These are phyloP conservation scores for Campylorhamphus procurvoides DNA, from an alignment of 2,113 vertebrate species.

Conservation along the genomic window DNA sequence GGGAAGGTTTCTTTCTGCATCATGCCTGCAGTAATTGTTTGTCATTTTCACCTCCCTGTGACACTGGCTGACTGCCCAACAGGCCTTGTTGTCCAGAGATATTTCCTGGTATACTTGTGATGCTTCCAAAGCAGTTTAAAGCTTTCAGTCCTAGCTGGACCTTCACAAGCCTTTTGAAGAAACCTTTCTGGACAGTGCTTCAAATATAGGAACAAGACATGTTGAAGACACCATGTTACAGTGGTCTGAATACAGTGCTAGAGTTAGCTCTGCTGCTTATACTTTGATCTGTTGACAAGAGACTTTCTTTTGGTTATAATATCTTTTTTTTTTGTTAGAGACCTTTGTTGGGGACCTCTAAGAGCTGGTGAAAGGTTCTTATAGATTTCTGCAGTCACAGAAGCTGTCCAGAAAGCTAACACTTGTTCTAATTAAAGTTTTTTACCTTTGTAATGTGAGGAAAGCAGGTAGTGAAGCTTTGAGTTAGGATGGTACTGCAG, in stretches of 20 bases:
- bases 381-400: neutral
- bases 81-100: neutral
- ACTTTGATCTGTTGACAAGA: neutral
- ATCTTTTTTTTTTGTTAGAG: neutral
- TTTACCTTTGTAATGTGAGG: neutral
- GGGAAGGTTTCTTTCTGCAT: neutral
- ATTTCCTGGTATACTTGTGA: neutral
- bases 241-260: neutral
- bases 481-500: neutral
- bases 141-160: neutral
- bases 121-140: neutral
- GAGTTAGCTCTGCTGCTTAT: neutral
- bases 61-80: neutral
- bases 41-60: neutral
- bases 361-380: neutral
- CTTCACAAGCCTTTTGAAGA: neutral
- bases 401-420: neutral
- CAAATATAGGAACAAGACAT: neutral
- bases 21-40: neutral
- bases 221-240: neutral
- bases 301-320: neutral
- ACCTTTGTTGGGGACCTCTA: neutral
- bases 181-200: neutral
- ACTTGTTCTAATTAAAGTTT: neutral
- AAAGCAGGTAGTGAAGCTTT: neutral